These are phyloP conservation scores for Naso thynnoides DNA, from an alignment of 2,797 vertebrate genomes.

Conservation along the genomic window DNA sequence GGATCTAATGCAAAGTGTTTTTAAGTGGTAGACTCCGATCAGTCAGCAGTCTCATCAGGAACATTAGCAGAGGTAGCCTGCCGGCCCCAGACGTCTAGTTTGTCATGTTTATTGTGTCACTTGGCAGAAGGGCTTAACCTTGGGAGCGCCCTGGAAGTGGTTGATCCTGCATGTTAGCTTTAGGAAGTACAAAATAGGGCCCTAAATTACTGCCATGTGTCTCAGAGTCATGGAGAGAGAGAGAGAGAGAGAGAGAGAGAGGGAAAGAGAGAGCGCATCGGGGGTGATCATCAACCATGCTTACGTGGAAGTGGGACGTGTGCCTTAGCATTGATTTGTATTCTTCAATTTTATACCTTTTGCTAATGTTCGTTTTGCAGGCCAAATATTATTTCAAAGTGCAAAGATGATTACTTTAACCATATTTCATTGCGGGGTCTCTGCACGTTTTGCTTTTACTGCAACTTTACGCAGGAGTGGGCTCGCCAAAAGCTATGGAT, in stretches of 20 bases:
- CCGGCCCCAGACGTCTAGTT: slow-evolving; percentile 68
- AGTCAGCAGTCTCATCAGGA: slow-evolving; percentile 66
- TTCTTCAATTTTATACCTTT: slow-evolving; percentile 59
- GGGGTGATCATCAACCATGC: slow-evolving; percentile 73
- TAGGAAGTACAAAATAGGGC: slow-evolving; percentile 86
- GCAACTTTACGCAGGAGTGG: slow-evolving; percentile 50
- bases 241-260: too few relatives aligned
- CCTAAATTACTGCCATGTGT: slow-evolving; percentile 90
- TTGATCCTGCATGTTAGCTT: slow-evolving; percentile 84
- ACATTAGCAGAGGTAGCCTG: slow-evolving; percentile 54
- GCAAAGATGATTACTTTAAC: slow-evolving; percentile 58
- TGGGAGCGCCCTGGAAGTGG: slow-evolving; percentile 84
- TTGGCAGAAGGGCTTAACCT: slow-evolving; percentile 83
- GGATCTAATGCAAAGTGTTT: slow-evolving; percentile 58
- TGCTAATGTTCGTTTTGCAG: slow-evolving; percentile 73
- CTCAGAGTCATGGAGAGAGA: slow-evolving; percentile 74
- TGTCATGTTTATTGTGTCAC: slow-evolving; percentile 83
- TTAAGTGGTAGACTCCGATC: slow-evolving; percentile 60
- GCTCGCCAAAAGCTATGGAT: slow-evolving; percentile 57
- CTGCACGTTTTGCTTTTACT: slow-evolving; percentile 52
- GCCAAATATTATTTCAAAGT: slow-evolving; percentile 79
- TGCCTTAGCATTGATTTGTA: slow-evolving; percentile 61
- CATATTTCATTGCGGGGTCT: slow-evolving; percentile 43
- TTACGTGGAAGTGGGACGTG: slow-evolving; percentile 71
- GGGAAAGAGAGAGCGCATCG: slow-evolving; percentile 81